A percentile compares a stretch with the other conserved stretches of the same genome.
These are phyloP conservation scores for Acrossocheilus fasciatus DNA, from an alignment of 2,797 vertebrate species.

Conservation along the genomic window DNA sequence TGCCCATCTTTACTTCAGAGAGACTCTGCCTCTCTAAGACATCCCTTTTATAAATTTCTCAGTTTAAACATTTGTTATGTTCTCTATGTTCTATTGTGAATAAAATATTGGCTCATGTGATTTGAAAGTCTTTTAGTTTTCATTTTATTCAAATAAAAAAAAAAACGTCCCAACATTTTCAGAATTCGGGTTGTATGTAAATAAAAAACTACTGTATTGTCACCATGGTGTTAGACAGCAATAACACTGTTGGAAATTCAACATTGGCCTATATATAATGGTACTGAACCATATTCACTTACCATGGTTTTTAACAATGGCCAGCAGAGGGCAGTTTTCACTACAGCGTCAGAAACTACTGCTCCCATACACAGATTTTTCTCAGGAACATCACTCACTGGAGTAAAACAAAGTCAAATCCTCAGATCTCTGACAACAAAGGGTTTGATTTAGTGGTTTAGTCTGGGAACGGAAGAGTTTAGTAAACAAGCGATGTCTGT, in stretches of 20 bases:
- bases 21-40: too few relatives aligned
- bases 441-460: conserved; percentile 42
- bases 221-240: not conserved
- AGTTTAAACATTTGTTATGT: too few relatives aligned
- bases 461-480: conserved; percentile 44
- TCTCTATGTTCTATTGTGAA: too few relatives aligned
- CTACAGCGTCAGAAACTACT: not conserved
- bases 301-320: conserved; percentile 64
- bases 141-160: too few relatives aligned
- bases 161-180: too few relatives aligned
- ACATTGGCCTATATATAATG: not conserved
- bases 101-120: too few relatives aligned
- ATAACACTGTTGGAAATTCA: not conserved
- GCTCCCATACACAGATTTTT: not conserved
- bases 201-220: not conserved
- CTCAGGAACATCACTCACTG: conserved; percentile 9
- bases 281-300: not conserved
- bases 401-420: conserved; percentile 35
- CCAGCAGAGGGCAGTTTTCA: conserved; percentile 26
- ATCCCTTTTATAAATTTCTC: too few relatives aligned
- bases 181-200: not conserved
- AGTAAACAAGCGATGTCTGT: conserved; percentile 22
- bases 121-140: too few relatives aligned
- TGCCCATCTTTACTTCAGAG: too few relatives aligned
- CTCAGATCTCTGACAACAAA: conserved; percentile 35